Evolutionary conservation across 2,113 vertebrate genomes (phyloP).

Genomic region (Halcyon senegalensis): DNA sequence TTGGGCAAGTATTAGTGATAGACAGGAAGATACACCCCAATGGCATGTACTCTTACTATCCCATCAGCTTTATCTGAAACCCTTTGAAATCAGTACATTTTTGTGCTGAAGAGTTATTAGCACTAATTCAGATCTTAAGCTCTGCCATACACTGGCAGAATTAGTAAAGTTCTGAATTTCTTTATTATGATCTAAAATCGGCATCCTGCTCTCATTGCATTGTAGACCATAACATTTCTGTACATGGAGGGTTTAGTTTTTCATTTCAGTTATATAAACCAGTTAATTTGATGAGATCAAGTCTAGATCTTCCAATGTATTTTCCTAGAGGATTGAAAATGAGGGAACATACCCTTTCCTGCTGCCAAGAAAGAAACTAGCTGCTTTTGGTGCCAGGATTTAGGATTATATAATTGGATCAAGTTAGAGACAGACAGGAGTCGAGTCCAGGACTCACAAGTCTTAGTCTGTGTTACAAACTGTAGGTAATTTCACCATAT

Average conservation of each 20-base stretch:
- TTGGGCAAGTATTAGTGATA: background rate
- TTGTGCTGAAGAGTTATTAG: background rate
- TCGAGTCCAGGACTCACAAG: background rate
- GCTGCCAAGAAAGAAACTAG: background rate
- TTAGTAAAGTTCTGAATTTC: background rate
- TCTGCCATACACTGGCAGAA: background rate
- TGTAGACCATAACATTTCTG: background rate
- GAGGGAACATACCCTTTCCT: background rate
- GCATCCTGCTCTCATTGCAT: background rate
- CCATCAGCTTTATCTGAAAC: background rate
- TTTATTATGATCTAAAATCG: background rate
- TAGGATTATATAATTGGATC: background rate
- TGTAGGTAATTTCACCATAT: background rate
- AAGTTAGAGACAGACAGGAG: background rate
- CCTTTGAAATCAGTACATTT: background rate
- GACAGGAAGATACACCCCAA: background rate
- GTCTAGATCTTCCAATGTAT: background rate
- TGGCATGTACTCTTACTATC: background rate
- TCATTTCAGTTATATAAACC: background rate
- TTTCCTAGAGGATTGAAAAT: background rate
- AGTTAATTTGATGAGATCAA: background rate
- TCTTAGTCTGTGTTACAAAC: background rate
- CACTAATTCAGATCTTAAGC: background rate
- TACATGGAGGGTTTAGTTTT: background rate
- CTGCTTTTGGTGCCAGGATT: background rate